phyloP scores from a whole-genome alignment of 2,797 vertebrate genomes.

The Sphenopsis melanotis region DNA sequence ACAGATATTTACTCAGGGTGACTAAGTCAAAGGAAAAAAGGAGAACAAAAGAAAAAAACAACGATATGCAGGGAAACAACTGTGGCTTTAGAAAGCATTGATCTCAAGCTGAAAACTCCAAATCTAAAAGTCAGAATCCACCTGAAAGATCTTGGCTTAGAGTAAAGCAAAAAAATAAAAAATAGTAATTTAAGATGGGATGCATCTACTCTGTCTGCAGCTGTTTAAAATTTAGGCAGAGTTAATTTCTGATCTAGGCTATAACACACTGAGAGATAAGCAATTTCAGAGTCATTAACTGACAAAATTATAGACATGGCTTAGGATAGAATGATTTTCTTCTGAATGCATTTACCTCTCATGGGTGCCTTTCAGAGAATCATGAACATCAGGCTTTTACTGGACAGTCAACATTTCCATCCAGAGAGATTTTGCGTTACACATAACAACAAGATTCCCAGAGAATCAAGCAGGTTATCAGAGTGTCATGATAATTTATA shows the following conservation, averaged over 20 bases:
- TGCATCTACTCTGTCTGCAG: not conserved
- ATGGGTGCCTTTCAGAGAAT: not conserved
- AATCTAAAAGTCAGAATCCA: not conserved
- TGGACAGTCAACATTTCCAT: not conserved
- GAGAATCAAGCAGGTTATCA: not conserved
- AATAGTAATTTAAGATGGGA: not conserved
- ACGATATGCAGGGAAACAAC: not conserved
- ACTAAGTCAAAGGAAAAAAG: not conserved
- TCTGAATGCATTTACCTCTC: not conserved
- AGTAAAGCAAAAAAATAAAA: not conserved
- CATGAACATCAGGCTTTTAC: not conserved
- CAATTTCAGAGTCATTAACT: not conserved
- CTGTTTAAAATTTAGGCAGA: not conserved
- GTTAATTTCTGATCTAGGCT: not conserved
- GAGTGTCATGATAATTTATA: not conserved
- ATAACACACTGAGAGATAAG: not conserved
- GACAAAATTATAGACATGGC: not conserved
- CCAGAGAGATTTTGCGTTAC: not conserved
- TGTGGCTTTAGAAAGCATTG: not conserved
- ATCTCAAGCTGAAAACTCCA: not conserved
- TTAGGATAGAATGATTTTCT: not conserved
- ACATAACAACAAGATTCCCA: not conserved
- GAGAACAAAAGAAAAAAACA: not conserved
- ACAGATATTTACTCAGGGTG: not conserved
- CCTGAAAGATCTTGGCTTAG: not conserved